Evolutionary conservation across 2,888 invertebrate genomes (phyloP).

Genomic region (Meandrusa payeni): DNA sequence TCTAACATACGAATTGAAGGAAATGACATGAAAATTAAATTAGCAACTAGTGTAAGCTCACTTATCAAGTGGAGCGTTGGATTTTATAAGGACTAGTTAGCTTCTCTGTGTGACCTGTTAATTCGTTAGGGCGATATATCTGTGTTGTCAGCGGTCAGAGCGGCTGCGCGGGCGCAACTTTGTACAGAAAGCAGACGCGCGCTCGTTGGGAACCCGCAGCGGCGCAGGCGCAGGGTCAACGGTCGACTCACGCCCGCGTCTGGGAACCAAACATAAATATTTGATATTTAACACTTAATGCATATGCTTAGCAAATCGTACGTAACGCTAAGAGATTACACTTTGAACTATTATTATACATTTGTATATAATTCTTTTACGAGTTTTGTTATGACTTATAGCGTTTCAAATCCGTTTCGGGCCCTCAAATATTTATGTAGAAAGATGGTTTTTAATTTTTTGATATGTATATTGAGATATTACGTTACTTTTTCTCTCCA

Average conservation of each 20-base stretch:
- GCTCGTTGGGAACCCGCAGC: constrained; percentile 37
- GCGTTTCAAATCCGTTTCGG: too few species aligned
- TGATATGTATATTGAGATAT: too few species aligned
- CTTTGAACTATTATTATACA: too few species aligned
- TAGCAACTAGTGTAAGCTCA: background rate
- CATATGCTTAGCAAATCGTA: constrained; percentile 77
- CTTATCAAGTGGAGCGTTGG: constrained; percentile 3
- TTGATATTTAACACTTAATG: constrained; percentile 79
- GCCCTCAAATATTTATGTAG: too few species aligned
- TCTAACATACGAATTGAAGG: background rate
- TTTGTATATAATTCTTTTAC: too few species aligned
- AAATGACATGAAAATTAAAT: background rate
- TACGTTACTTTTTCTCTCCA: too few species aligned
- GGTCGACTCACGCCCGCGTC: constrained; percentile 66
- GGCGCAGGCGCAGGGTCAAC: constrained; percentile 72
- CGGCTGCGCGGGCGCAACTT: constrained; percentile 28
- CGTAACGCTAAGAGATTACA: constrained; percentile 46
- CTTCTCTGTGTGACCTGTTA: constrained; percentile 9
- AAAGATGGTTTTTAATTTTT: too few species aligned
- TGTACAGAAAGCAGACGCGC: constrained; percentile 60
- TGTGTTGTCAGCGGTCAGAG: constrained; percentile 28
- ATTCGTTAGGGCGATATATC: constrained; percentile 13
- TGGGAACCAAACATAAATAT: constrained; percentile 78
- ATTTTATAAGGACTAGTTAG: constrained; percentile 15
- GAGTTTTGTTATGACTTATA: too few species aligned